Evolutionary conservation across 2,113 vertebrate species (phyloP).

Genomic region (Rhagologus leucostigma): DNA sequence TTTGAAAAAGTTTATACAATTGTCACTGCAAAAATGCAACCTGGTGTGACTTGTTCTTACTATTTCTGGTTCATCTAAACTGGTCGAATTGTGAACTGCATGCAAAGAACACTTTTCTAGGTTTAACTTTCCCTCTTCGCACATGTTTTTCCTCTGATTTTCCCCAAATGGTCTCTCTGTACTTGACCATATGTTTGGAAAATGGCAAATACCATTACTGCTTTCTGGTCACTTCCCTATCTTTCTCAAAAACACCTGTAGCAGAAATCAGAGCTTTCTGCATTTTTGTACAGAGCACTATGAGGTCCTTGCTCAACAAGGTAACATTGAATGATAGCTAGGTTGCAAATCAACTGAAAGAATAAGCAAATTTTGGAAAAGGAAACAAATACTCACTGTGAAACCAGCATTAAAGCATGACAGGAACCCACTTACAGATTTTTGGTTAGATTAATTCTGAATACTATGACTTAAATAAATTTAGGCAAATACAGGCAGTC

Average conservation of each 20-base stretch:
- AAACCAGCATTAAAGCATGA: neutral
- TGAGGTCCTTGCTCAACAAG: neutral
- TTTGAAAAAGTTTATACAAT: neutral
- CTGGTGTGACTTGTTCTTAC: neutral
- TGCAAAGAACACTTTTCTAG: neutral
- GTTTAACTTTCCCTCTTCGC: neutral
- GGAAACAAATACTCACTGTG: neutral
- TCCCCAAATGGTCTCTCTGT: neutral
- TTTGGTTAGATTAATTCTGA: neutral
- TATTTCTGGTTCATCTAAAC: neutral
- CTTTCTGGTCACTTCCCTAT: neutral
- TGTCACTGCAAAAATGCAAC: neutral
- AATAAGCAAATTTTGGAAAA: neutral
- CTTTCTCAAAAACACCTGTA: neutral
- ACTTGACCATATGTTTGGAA: neutral
- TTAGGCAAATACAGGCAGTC: neutral
- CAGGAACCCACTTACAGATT: neutral
- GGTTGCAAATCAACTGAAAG: neutral
- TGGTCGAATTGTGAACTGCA: neutral
- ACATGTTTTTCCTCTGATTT: neutral
- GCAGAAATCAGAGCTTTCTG: neutral
- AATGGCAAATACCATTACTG: neutral
- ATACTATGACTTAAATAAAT: neutral
- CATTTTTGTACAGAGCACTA: neutral
- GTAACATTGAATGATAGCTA: neutral